Conservation (phyloP, 2,797 vertebrate genomes). For the Kryptolebias ocellatus region DNA sequence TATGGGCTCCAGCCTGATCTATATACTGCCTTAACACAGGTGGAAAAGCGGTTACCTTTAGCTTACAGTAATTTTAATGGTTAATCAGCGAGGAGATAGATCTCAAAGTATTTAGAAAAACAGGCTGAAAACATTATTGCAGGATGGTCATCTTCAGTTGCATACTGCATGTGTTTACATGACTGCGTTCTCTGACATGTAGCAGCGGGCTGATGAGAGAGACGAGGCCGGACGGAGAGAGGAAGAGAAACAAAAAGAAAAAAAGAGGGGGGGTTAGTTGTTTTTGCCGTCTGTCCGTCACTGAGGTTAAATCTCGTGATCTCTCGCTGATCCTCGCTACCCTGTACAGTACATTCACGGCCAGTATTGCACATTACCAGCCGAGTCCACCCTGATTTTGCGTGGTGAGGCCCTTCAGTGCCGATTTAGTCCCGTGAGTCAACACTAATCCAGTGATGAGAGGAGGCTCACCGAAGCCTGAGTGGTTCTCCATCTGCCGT, state of each 20-base stretch:
- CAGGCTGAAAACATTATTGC: constrained; percentile 93
- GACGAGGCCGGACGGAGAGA: constrained; percentile 36
- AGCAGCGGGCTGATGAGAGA: constrained; percentile 63
- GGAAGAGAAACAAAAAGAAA: constrained; percentile 20
- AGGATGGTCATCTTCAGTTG: constrained; percentile 84
- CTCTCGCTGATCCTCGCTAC: constrained; percentile 70
- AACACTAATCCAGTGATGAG: constrained; percentile 78
- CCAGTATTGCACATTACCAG: constrained; percentile 75
- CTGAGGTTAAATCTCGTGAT: constrained; percentile 34
- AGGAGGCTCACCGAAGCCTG: constrained; percentile 61
- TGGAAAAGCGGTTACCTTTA: constrained; percentile 82
- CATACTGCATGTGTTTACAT: constrained; percentile 80
- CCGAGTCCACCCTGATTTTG: constrained; percentile 71
- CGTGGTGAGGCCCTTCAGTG: constrained; percentile 69
- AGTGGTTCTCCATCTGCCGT: constrained; percentile 66
- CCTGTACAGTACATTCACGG: constrained; percentile 81
- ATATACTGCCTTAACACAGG: constrained; percentile 93
- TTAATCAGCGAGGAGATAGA: constrained; percentile 84
- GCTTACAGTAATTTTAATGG: constrained; percentile 84
- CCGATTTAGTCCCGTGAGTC: constrained; percentile 65
- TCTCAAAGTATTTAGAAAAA: constrained; percentile 83
- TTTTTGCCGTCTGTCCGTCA: constrained; percentile 65
- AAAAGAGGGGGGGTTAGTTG: constrained; percentile 31
- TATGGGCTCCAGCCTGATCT: constrained; percentile 82
- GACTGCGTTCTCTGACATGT: constrained; percentile 65